These are phyloP conservation scores for Parotocinclus haroldoi DNA, from an alignment of 2,797 vertebrate species.

Conservation along the genomic window DNA sequence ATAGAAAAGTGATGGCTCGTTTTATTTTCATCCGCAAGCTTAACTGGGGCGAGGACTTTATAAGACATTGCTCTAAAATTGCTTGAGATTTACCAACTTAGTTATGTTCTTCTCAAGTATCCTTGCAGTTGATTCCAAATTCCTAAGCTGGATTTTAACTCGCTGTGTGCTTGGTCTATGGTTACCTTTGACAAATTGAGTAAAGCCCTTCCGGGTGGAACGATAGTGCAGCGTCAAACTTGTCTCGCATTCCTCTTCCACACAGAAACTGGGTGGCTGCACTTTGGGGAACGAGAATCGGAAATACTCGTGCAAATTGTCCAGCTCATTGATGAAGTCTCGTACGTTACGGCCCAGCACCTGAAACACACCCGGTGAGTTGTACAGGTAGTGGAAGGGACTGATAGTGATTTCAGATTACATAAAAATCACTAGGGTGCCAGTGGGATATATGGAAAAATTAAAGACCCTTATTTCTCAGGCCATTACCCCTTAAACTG, in stretches of 20 bases:
- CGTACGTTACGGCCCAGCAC: slow-evolving; percentile 71
- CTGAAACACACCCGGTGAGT: slow-evolving; percentile 39
- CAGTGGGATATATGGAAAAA: too few species aligned
- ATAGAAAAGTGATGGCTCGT: neutral
- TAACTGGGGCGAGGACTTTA: too few species aligned
- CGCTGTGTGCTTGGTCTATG: neutral
- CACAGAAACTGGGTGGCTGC: slow-evolving; percentile 75
- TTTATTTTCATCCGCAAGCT: too few species aligned
- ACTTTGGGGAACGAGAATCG: slow-evolving; percentile 76
- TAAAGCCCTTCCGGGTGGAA: slow-evolving; percentile 74
- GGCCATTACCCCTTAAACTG: too few species aligned
- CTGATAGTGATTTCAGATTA: neutral
- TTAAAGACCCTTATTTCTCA: too few species aligned
- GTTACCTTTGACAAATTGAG: slow-evolving; percentile 74
- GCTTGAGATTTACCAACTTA: too few species aligned
- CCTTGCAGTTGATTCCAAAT: too few species aligned
- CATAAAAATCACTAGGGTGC: too few species aligned
- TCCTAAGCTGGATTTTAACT: too few species aligned
- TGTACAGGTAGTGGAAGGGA: neutral
- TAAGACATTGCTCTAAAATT: too few species aligned
- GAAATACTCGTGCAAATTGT: slow-evolving; percentile 76
- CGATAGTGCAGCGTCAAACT: slow-evolving; percentile 72
- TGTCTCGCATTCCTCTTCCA: slow-evolving; percentile 75
- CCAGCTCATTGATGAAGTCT: slow-evolving; percentile 77
- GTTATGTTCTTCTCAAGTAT: too few species aligned